A percentile compares a stretch with the other conserved stretches of the same genome.
Evolutionary conservation across 92 coral and sea anemone species (phyloP).

Genomic region (Actinernus sp.): DNA sequence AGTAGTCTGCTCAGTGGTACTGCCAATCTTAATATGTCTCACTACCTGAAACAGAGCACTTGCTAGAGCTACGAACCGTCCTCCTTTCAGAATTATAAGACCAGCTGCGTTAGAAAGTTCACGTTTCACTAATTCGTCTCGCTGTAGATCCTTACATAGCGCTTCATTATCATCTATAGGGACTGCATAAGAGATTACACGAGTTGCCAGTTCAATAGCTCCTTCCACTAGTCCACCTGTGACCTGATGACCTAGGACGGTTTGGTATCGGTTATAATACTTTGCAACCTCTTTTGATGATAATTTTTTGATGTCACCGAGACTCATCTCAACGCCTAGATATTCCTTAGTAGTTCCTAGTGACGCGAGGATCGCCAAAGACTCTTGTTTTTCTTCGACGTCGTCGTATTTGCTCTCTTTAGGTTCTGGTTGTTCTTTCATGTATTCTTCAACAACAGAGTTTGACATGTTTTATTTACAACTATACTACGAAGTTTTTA

Average conservation of each 20-base stretch:
- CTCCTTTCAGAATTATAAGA: slow-evolving; percentile 54
- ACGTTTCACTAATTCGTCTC: slow-evolving; percentile 50
- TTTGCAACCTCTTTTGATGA: slow-evolving; percentile 33
- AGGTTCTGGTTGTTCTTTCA: neutral
- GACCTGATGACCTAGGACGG: slow-evolving; percentile 39
- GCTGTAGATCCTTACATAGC: slow-evolving; percentile 50
- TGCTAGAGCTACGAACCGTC: slow-evolving; percentile 63
- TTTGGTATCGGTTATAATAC: slow-evolving; percentile 43
- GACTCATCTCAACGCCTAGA: slow-evolving; percentile 30
- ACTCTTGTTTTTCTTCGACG: slow-evolving; percentile 51
- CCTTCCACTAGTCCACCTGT: slow-evolving; percentile 49
- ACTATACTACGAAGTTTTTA: neutral
- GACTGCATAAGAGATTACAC: slow-evolving; percentile 41
- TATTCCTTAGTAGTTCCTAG: slow-evolving; percentile 41
- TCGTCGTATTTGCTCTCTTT: neutral
- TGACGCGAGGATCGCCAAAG: slow-evolving; percentile 49
- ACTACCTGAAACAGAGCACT: slow-evolving; percentile 62
- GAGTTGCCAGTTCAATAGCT: slow-evolving; percentile 30
- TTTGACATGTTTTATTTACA: neutral
- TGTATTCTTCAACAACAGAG: neutral
- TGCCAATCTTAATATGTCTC: slow-evolving; percentile 36
- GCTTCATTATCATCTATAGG: slow-evolving; percentile 57
- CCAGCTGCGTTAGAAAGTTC: slow-evolving; percentile 61
- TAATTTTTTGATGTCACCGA: slow-evolving; percentile 50
- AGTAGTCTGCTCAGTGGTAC: slow-evolving; percentile 49